Evolutionary conservation across 2,113 vertebrate species (phyloP), one percentile per base, ranked within the genome.

Genomic region (Lycocorax pyrrhopterus): DNA sequence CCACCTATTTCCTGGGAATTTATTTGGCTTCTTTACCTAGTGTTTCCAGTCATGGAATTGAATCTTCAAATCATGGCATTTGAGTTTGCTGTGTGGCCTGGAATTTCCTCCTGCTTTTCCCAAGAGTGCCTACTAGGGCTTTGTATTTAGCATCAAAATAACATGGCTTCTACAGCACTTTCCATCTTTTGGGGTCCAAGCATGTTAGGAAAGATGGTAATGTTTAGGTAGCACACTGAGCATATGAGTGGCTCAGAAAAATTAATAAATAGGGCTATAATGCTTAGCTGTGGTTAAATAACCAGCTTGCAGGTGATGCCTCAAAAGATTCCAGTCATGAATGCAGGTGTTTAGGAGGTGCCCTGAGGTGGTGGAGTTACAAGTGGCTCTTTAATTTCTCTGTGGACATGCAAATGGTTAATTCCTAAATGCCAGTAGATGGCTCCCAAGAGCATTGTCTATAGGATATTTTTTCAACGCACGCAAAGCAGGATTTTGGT

Each of bases 391-490:
- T 52, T 4, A 35, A 30, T 76, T 16, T 71, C 76, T 35, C 68
- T 33, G 43, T 2, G 21, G 64, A 39, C 11, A 7, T 6, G 10
- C 29, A 67, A 96, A 94, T 75, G 4, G 90, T 90, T 97, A 95
- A 95, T 75, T 67, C 37, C 52, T 56, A 11, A 56, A 44, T 88
- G 75, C 96, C 93, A 44, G 94, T 80, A 97, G 93, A 87, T 97
- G 95, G 93, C 95, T 96, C 93, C 78, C 93, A 95, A 96, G 94
- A 95, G 87, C 91, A 95, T 77, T 53, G 35, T 33, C 93, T 4
- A n/a, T 56, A 23, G 74, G 62, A 23, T 80, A 12, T 55, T 73
- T 74, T 71, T 46, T 60, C 60, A 71, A 6, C 0, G 5, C 13
- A 2, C 7, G 0, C 0, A n/a, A 27, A 83, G 26, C 53, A 7